Evolutionary conservation across 2,113 vertebrate genomes (phyloP).

Genomic region (Scortum barcoo): DNA sequence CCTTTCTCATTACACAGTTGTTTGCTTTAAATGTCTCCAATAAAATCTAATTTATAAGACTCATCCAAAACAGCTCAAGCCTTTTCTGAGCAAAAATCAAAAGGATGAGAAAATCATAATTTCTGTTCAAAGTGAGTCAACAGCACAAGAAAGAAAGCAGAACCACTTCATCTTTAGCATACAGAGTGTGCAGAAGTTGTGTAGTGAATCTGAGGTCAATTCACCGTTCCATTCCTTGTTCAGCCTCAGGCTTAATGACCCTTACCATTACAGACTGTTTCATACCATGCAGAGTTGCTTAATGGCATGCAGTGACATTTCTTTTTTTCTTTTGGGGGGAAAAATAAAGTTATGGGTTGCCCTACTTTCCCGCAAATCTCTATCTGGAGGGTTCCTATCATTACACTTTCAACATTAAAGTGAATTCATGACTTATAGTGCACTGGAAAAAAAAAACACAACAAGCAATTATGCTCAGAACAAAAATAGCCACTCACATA

Average conservation of each 20-base stretch:
- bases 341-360: slow-evolving; percentile 22
- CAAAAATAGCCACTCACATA: slow-evolving; percentile 47
- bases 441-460: slow-evolving; percentile 14
- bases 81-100: background rate
- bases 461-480: slow-evolving; percentile 51
- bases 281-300: slow-evolving; percentile 1
- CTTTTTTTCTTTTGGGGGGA: background rate
- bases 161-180: background rate
- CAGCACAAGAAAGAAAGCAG: background rate
- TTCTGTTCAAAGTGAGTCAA: background rate
- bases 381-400: slow-evolving; percentile 52
- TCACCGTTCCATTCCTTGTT: background rate
- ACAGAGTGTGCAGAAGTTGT: background rate
- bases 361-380: slow-evolving; percentile 53
- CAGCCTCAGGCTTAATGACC: slow-evolving; percentile 23
- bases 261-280: slow-evolving; percentile 31
- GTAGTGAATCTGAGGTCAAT: background rate
- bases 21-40: background rate
- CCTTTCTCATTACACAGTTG: too few relatives aligned
- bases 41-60: background rate
- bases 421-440: slow-evolving; percentile 13
- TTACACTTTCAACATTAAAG: slow-evolving; percentile 51
- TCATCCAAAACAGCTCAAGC: background rate
- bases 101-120: background rate
- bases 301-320: slow-evolving; percentile 40